Conservation (phyloP, 2,113 vertebrate species). For the Gymnobelideus leadbeateri region DNA sequence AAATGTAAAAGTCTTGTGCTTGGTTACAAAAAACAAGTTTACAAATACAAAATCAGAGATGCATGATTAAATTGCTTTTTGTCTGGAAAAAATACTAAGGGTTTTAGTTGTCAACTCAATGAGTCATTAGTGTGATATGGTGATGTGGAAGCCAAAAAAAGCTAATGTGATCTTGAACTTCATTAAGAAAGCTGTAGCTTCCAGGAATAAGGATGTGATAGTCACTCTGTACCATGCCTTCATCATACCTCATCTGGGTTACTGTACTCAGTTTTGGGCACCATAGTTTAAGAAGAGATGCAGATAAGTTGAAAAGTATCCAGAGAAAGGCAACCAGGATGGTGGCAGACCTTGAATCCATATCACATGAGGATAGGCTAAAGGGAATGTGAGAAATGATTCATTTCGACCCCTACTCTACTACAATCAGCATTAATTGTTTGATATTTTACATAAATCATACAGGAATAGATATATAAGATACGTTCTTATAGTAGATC, state of each 20-base stretch:
- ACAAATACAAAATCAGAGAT: neutral
- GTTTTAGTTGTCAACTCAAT: neutral
- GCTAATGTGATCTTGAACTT: neutral
- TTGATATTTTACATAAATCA: no score
- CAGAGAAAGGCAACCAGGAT: neutral
- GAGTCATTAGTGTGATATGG: neutral
- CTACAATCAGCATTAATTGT: no score
- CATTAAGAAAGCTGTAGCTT: neutral
- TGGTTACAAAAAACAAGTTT: neutral
- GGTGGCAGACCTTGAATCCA: neutral
- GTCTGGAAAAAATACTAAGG: neutral
- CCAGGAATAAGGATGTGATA: neutral
- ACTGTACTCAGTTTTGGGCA: neutral
- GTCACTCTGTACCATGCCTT: neutral
- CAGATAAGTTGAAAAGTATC: neutral
- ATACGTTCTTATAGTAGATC: no score
- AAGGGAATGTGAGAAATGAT: neutral
- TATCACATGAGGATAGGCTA: neutral
- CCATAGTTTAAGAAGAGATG: neutral
- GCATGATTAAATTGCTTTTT: neutral
- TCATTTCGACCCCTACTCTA: no score
- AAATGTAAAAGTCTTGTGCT: neutral
- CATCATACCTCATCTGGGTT: neutral
- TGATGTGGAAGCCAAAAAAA: constrained; percentile 1
- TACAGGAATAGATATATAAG: no score